Evolutionary conservation across 1,140 invertebrate species (phyloP), one percentile per base, ranked within the genome.

Genomic region (Drosophila repletoides): DNA sequence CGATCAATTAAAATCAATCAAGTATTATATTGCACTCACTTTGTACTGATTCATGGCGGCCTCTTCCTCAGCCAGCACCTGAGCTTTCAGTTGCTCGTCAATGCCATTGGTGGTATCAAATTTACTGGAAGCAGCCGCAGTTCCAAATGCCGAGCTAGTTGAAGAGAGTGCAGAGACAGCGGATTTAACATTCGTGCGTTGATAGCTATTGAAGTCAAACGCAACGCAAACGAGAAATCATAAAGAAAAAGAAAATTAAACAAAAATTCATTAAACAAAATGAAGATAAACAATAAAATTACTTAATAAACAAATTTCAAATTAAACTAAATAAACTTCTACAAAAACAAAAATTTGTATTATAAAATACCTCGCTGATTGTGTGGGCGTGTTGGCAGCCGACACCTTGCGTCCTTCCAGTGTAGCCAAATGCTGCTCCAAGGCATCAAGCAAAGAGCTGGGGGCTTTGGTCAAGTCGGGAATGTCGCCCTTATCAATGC

Each of bases 401-500:
- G 95, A 95, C 6, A 94, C 93, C 91, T 98, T 98, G 83, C 96
- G 96, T 36, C 97, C 98, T 90, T 99, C 98, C 21, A 99, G 89
- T 0, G 96, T 94, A 17, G 94, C 95, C 40, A 99, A 93, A 92
- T 99, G 98, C 72, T 98, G 96, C 90, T 99, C 98, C 45, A 99
- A 92, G 0, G 99, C 98, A 91, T 99, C 98, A 41, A 99, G 91
- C 40, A 99, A 92, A 92, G 98, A 99, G 90, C 98, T 98, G 0
- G 98, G 98, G n/a, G 98, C 98, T 93, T 98, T 98, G 1, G 98
- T 99, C 64, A 99, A 93, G 92, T 99, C 98, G 40, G 98, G 98
- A 91, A 99, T 99, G 86, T 99, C 98, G 29, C 98, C 98, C 92
- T 98, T 98, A 91, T 99, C 98, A 90, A 99, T 99, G 24, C 98